Base-by-base conservation (phyloP, 2,113 vertebrate genomes). In the Elgaria multicarinata region DNA sequence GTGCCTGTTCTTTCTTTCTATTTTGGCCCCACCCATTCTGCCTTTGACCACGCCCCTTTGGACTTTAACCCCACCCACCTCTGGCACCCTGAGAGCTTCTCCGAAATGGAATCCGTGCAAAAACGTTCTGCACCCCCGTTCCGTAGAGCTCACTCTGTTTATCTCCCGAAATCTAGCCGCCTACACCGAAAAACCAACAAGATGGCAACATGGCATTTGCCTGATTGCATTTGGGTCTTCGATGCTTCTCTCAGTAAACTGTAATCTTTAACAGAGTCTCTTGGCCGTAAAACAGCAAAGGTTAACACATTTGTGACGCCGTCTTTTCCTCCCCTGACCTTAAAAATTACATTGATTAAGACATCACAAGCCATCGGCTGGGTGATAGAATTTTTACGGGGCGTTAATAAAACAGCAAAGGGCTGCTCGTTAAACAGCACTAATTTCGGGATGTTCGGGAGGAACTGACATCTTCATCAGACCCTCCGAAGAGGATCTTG, bases 371-470 rank as follows among this genome's bases (percentile, higher is more conserved):
- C 87, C 75, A 10, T 90, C 22, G 81, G 66, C 86, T 13, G 31
- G 89, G 90, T 86, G 28, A 24, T 90, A 90, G 82, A 39, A 86
- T 95, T 95, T 89, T 92, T 93, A 91, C 79, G 93, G 92, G 84
- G 67, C 39, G 77, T 50, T 75, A 90, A 71, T 88, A 71, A 46
- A 75, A 50, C 18, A 55, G 69, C 74, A 50, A 79, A 69, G 36
- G 33, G 83, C 89, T 28, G 72, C 93, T 94, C 89, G 91, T 86
- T 66, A 87, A 95, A 89, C 67, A 39, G 94, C 90, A 90, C 86
- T 93, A 93, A 92, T 96, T 90, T 91, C 84, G 92, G 87, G 16
- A 90, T 92, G 93, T 93, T 92, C 93, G 83, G 93, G 96, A 93
- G 89, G 87, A 91, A 95, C 93, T 86, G 88, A 86, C 91, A 92